Percentiles rank a stretch among this genome's conserved stretches.
Evolutionary conservation across 2,888 invertebrate genomes (phyloP).

Genomic region (Campoletis raptor): DNA sequence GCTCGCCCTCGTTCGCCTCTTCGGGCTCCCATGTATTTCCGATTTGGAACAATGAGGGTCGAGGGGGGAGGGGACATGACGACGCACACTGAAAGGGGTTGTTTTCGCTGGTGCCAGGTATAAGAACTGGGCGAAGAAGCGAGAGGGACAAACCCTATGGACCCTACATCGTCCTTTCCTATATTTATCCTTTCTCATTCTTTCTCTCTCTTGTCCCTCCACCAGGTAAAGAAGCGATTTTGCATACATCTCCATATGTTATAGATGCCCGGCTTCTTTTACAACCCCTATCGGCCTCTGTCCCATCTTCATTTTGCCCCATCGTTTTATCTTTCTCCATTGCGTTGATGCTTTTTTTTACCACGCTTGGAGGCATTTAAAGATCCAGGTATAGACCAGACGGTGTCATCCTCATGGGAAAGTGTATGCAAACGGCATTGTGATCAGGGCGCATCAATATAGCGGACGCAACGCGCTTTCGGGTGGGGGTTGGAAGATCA

Average conservation of each 20-base stretch:
- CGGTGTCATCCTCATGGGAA: slow-evolving; percentile 85
- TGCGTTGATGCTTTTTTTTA: slow-evolving; percentile 68
- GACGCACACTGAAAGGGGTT: slow-evolving; percentile 32
- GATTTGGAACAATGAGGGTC: slow-evolving; percentile 81
- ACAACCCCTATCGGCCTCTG: slow-evolving; percentile 42
- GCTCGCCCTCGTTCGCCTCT: slow-evolving; percentile 25
- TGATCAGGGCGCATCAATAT: slow-evolving; percentile 78
- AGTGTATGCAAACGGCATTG: slow-evolving; percentile 84
- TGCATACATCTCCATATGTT: slow-evolving; percentile 85
- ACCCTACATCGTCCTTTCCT: slow-evolving; percentile 62
- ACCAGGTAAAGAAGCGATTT: slow-evolving; percentile 83
- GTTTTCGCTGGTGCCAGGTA: slow-evolving; percentile 39
- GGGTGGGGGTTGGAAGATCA: slow-evolving; percentile 79
- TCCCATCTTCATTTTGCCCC: slow-evolving; percentile 23
- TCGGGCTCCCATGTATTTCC: slow-evolving; percentile 76
- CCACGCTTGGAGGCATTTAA: slow-evolving; percentile 78
- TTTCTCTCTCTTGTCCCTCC: slow-evolving; percentile 70
- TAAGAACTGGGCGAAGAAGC: slow-evolving; percentile 42
- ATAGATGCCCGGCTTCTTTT: slow-evolving; percentile 70
- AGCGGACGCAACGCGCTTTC: slow-evolving; percentile 40
- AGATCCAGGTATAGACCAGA: slow-evolving; percentile 83
- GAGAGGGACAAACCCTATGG: slow-evolving; percentile 52
- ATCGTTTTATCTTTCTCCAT: slow-evolving; percentile 22
- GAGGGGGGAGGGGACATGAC: slow-evolving; percentile 47
- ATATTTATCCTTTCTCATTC: slow-evolving; percentile 29